phyloP scores from a whole-genome alignment of 2,113 vertebrate genomes.

The Ochotona curzoniae region DNA sequence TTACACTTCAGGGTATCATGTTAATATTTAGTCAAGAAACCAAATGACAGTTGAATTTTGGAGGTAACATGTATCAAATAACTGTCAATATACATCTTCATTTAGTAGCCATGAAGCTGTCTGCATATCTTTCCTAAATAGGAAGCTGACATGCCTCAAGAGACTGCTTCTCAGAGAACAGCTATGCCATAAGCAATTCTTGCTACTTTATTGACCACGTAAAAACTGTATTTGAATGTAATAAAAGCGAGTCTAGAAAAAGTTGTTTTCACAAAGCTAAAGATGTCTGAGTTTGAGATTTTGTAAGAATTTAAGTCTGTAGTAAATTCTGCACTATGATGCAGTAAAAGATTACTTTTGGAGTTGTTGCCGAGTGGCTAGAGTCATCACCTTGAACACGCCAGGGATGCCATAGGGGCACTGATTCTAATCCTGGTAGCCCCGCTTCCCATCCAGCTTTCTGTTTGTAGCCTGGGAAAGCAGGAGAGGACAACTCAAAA shows the following conservation, averaged over 20 bases:
- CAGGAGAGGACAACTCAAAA: too few species aligned
- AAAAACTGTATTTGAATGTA: neutral
- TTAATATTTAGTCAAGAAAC: neutral
- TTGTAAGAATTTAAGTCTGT: neutral
- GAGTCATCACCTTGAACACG: too few species aligned
- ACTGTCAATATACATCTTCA: neutral
- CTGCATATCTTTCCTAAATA: neutral
- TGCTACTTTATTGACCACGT: constrained; percentile 47
- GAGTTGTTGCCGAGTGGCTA: too few species aligned
- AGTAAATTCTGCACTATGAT: neutral
- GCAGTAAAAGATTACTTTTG: neutral
- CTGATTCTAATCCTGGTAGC: too few species aligned
- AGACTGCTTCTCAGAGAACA: constrained; percentile 23
- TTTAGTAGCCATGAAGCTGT: neutral
- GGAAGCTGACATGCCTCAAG: constrained; percentile 36
- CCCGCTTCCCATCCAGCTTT: too few species aligned
- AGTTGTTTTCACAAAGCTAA: constrained; percentile 37
- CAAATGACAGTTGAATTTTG: constrained; percentile 2
- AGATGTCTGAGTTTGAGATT: neutral
- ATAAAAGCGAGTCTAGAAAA: constrained; percentile 27
- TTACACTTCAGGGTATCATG: neutral
- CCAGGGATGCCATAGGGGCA: too few species aligned
- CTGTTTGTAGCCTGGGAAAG: too few species aligned
- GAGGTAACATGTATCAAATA: neutral
- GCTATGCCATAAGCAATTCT: neutral